Percentiles rank a stretch among this genome's conserved stretches.
Conservation (phyloP, 2,797 vertebrate genomes). For the Amphiprion clarkii region DNA sequence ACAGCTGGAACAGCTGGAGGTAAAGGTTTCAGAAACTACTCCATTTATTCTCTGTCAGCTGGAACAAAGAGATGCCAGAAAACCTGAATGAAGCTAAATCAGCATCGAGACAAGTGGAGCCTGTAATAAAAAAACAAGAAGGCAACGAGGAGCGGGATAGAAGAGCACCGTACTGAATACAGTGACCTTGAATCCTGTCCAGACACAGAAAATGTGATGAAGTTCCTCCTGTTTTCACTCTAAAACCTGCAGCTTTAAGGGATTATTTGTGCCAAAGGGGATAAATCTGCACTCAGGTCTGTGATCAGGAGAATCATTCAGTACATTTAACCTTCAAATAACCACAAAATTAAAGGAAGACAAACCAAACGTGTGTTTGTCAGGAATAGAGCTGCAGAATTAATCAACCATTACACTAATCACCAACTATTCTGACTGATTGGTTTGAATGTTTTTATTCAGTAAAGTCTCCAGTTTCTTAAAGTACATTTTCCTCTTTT, state of each 20-base stretch:
- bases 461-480: too few species aligned
- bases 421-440: too few species aligned
- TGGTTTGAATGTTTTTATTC: too few species aligned
- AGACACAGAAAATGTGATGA: background rate
- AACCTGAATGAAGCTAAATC: background rate
- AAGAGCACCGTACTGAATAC: background rate
- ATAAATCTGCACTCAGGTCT: background rate
- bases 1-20: conserved; percentile 40
- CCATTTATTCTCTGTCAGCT: background rate
- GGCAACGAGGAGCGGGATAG: background rate
- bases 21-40: background rate
- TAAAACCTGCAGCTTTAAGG: conserved; percentile 9
- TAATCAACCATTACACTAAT: too few species aligned
- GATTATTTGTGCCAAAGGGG: background rate
- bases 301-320: conserved; percentile 4
- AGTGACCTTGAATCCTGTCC: background rate
- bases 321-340: conserved; percentile 11
- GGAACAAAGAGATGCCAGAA: background rate
- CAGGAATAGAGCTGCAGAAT: background rate
- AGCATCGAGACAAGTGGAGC: background rate
- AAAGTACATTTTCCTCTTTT: too few species aligned
- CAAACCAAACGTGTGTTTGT: background rate
- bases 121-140: conserved; percentile 7
- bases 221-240: conserved; percentile 11
- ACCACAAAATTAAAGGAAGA: background rate